Evolutionary conservation across 2,888 invertebrate genomes (phyloP), one percentile per base, ranked within the genome.

Genomic region (Megalurothrips usitatus): DNA sequence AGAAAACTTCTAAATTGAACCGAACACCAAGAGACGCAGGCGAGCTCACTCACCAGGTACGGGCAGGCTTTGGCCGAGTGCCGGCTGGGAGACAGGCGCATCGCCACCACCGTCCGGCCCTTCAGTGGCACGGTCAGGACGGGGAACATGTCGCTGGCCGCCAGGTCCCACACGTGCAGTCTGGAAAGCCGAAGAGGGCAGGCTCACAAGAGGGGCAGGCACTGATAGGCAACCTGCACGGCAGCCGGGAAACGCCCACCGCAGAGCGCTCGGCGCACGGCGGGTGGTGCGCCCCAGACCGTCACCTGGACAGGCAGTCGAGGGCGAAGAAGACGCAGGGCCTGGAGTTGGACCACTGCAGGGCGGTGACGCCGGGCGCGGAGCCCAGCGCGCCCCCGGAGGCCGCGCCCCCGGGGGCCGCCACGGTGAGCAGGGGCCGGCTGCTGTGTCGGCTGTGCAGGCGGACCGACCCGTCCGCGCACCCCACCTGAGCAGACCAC

Each of bases 161-260:
- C 87, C 82, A 91, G 86, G 85, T 91, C 87, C 90, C 91, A 91
- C 63, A 90, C 85, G 82, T 90, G 87, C 78, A 91, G 86, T 58
- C 87, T 88, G 83, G 34, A 43, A 43, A 43, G 34, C 6, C 34
- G 34, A 43, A n/a, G n/a, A n/a, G n/a, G n/a, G n/a, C n/a, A n/a
- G n/a, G n/a, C n/a, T n/a, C n/a, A n/a, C n/a, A n/a, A n/a, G n/a
- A n/a, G n/a, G n/a, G n/a, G n/a, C n/a, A n/a, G n/a, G n/a, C n/a
- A n/a, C n/a, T n/a, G n/a, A n/a, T n/a, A n/a, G n/a, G n/a, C n/a
- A n/a, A n/a, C n/a, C n/a, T n/a, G n/a, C n/a, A n/a, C n/a, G n/a
- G n/a, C n/a, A n/a, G n/a, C n/a, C n/a, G n/a, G n/a, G n/a, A n/a
- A n/a, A n/a, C n/a, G n/a, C n/a, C n/a, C n/a, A n/a, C n/a, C 34